Percentiles rank a stretch among this genome's conserved stretches.
These are phyloP conservation scores for Drosophila aff. DNA, from an alignment of 1,140 invertebrate species.

Conservation along the genomic window DNA sequence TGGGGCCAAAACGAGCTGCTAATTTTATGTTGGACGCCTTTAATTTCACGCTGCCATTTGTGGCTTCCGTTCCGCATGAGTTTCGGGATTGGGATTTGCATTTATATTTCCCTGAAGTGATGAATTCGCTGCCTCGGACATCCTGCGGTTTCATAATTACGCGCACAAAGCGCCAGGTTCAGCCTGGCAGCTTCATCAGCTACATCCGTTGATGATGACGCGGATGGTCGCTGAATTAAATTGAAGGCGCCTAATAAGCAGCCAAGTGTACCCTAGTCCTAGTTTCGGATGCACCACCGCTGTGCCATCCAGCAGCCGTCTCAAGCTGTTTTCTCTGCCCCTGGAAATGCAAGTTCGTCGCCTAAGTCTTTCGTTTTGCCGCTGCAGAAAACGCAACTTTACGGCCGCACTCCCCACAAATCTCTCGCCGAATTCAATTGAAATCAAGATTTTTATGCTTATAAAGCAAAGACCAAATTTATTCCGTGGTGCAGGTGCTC, in stretches of 20 bases:
- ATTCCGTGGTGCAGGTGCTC: conserved; percentile 17
- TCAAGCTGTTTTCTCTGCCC: conserved; percentile 15
- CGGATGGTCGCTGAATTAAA: conserved; percentile 37
- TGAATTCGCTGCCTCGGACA: conserved; percentile 23
- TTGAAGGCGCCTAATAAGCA: conserved; percentile 70
- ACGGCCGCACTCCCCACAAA: background rate
- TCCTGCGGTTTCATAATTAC: conserved; percentile 44
- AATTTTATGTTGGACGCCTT: conserved; percentile 72
- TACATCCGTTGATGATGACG: background rate
- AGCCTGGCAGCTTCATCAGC: conserved; percentile 29
- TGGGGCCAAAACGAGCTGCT: conserved; percentile 28
- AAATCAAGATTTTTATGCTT: conserved; percentile 60
- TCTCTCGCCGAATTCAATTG: conserved; percentile 52
- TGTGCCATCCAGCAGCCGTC: background rate
- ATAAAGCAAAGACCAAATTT: conserved; percentile 68
- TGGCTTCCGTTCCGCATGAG: conserved; percentile 71
- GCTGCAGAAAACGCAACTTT: background rate
- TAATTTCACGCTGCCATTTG: conserved; percentile 81
- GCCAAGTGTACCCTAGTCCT: conserved; percentile 18
- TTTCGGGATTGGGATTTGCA: conserved; percentile 30
- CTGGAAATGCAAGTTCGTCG: conserved; percentile 11
- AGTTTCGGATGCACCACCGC: conserved; percentile 14
- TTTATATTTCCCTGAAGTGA: conserved; percentile 1
- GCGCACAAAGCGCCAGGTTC: background rate
- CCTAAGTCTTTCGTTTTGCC: conserved; percentile 30